Base-by-base conservation (phyloP, 1,140 invertebrate species). In the Whitmania pigra region DNA sequence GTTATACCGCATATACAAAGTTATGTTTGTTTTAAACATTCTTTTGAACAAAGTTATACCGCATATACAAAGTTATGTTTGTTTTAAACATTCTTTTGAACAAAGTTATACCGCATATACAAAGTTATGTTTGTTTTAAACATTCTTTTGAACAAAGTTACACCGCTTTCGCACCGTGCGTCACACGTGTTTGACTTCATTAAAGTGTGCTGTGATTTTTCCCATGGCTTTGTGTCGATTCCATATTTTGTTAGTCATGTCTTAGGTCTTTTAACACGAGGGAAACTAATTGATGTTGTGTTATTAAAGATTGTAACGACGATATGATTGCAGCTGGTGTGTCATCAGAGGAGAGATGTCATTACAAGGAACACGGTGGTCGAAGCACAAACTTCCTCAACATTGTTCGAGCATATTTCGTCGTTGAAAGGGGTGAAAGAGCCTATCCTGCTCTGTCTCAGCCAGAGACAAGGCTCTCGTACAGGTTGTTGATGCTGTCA, bases 361-460 rank as follows among this genome's bases (percentile, higher is more conserved):
- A 66, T 2, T 74, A 53, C 53, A 74, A 27, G 15, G 73, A 73
- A 27, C 73, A 73, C 43, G 68, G 63, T 18, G 53, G 53, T 27
- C 22, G 60, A 20, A 71, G 68, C 31, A 72, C 71, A 15, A 53
- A 54, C 31, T 74, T 73, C 71, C 60, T 74, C 5, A 66, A 66
- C 43, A 57, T 74, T 15, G 53, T 74, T 6, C 70, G 73, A 29
- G 66, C 54, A 0, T 74, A 71, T 66, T 74, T 74, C 31, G 71
- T 71, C 63, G 57, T 74, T 29, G 25, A 53, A 22, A 29, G 66
- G 20, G 36, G n/a, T 2, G 67, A 54, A 17, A 55, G 17, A 18
- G 71, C 70, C 18, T 43, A 17, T 7, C 29, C 57, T 31, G 40
- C 49, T 25, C 40, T 40, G 1, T 57, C 40, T n/a, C 71, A 55